Conservation (phyloP, 1,140 invertebrate species). For the Latrodectus geometricus region DNA sequence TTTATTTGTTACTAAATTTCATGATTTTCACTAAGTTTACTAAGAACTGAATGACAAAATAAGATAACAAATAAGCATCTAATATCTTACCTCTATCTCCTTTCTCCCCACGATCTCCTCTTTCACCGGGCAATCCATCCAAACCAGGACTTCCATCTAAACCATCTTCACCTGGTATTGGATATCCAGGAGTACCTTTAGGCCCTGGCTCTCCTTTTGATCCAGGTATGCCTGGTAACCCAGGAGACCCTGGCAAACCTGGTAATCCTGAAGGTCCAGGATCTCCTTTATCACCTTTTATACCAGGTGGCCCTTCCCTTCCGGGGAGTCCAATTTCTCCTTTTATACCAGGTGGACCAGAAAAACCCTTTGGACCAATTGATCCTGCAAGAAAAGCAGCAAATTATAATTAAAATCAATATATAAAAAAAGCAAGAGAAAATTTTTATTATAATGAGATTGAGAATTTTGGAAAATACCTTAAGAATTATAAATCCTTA, state of each 20-base stretch:
- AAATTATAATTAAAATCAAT: background rate
- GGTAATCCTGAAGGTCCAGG: conserved; percentile 74
- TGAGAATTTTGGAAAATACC: no score
- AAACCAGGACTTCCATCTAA: conserved; percentile 77
- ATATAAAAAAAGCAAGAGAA: background rate
- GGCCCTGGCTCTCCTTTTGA: conserved; percentile 47
- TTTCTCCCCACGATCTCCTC: conserved; percentile 38
- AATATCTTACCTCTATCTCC: conserved; percentile 41
- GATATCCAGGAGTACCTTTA: conserved; percentile 77
- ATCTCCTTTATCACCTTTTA: conserved; percentile 63
- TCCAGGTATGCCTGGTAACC: conserved; percentile 78
- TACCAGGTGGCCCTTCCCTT: conserved; percentile 49
- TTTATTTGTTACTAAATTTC: no score
- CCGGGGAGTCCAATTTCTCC: conserved; percentile 69
- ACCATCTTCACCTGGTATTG: conserved; percentile 75
- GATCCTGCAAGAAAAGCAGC: conserved; percentile 6
- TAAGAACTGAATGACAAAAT: no score
- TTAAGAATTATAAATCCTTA: no score
- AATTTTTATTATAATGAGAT: background rate
- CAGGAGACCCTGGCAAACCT: conserved; percentile 79
- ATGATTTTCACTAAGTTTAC: no score
- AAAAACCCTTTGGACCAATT: conserved; percentile 59
- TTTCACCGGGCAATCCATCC: conserved; percentile 44
- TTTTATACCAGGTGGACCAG: conserved; percentile 72
- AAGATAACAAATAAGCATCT: background rate